Conservation (phyloP, 2,113 vertebrate species). For the Campylomormyrus numenius region DNA sequence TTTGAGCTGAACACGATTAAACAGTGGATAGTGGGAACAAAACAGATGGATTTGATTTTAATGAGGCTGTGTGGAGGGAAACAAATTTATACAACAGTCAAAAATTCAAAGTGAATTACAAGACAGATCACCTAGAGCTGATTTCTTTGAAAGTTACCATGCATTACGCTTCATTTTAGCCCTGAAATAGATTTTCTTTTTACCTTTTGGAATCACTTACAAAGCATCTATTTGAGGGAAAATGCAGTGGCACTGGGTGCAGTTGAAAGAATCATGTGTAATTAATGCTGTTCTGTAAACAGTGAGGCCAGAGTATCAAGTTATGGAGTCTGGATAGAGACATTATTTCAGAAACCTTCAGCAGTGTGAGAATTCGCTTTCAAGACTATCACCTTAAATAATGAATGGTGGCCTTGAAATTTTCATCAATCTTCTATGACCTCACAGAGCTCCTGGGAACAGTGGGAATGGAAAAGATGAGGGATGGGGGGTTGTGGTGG, state of each 20-base stretch:
- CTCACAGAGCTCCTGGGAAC: background rate
- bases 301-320: background rate
- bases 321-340: background rate
- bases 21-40: background rate
- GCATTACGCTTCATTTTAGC: background rate
- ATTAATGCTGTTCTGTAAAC: background rate
- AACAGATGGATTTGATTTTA: background rate
- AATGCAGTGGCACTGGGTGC: background rate
- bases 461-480: background rate
- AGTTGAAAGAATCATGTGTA: background rate
- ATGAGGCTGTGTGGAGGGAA: background rate
- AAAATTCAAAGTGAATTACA: background rate
- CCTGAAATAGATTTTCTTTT: background rate
- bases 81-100: background rate
- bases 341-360: background rate
- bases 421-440: background rate
- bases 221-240: background rate
- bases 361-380: background rate
- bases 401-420: conserved; percentile 9
- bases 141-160: background rate
- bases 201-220: background rate
- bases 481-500: background rate
- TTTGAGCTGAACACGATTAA: background rate
- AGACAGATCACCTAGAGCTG: background rate
- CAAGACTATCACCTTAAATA: background rate